These are phyloP conservation scores for Intellagama lesueurii DNA, from an alignment of 2,797 vertebrate genomes.

Conservation along the genomic window DNA sequence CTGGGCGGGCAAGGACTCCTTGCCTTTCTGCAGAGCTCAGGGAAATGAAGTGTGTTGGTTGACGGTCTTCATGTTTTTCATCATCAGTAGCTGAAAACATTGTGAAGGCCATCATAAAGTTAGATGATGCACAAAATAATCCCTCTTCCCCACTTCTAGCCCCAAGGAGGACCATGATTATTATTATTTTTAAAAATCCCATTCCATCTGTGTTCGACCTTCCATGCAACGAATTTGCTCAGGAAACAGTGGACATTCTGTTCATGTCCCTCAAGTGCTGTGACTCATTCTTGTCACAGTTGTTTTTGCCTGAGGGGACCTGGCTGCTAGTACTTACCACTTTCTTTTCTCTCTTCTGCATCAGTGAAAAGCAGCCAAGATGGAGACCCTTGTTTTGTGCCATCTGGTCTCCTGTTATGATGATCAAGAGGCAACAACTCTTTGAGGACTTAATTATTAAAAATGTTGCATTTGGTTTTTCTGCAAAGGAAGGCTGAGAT, in stretches of 20 bases:
- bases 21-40: too few relatives aligned
- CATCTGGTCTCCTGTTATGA: slow-evolving; percentile 64
- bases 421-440: slow-evolving; percentile 49
- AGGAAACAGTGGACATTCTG: slow-evolving; percentile 50
- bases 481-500: slow-evolving; percentile 13
- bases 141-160: slow-evolving; percentile 49
- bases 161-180: slow-evolving; percentile 45
- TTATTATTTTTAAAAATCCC: slow-evolving; percentile 21
- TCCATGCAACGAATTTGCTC: slow-evolving; percentile 66
- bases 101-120: slow-evolving; percentile 38
- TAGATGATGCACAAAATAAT: slow-evolving; percentile 53
- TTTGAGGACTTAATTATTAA: slow-evolving; percentile 49
- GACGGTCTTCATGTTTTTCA: not conserved
- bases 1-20: too few relatives aligned
- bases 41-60: not conserved
- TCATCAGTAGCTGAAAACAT: slow-evolving; percentile 49
- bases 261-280: slow-evolving; percentile 59
- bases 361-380: slow-evolving; percentile 56
- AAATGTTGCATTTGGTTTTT: not conserved
- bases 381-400: slow-evolving; percentile 54
- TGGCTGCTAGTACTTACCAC: slow-evolving; percentile 42
- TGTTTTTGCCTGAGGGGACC: slow-evolving; percentile 52
- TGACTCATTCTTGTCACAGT: slow-evolving; percentile 60
- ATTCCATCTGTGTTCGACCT: slow-evolving; percentile 62
- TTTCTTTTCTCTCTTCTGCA: slow-evolving; percentile 56